Base-by-base conservation (phyloP, 23 tunicate species). In the Halocynthia roretzi region DNA sequence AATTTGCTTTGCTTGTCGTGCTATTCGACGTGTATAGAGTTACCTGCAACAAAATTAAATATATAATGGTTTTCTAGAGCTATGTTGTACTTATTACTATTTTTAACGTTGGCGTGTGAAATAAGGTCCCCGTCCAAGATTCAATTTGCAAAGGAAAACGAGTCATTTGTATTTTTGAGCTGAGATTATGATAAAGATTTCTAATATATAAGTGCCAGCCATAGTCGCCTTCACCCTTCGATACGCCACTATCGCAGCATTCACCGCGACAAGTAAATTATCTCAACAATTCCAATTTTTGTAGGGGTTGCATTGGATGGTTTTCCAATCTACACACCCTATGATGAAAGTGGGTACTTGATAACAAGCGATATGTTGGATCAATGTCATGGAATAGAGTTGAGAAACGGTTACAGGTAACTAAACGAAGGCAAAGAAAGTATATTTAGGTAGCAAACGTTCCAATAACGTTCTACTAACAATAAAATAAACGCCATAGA, bases 261-360 rank as follows among this genome's bases (percentile, higher is more conserved):
- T 31, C 4, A 31, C 44, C 44, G 44, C 44, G 4, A 31, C 2
- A 31, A 31, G 44, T 31, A 31, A 67, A 31, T 31, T 31, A 31
- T 0, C 44, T 31, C 44, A 31, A 31, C 44, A 31, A 31, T 31
- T 31, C 44, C 44, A 4, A 31, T 10, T 53, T n/a, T 12, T 75
- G 17, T 21, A 80, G 86, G 86, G 12, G 86, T 83, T 0, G 86
- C 86, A 10, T 61, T 83, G 7, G 86, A 83, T 61, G 86, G 86
- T 8, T 77, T 83, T 52, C 86, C 86, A 7, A 83, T 83, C 7
- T 83, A 83, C 56, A 83, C 83, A 49, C 86, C 86, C 0, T 65
- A 54, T 57, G 86, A 83, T 64, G 81, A 78, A 17, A 61, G 31
- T 60, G 86, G 86, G 10, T 17, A 12, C 8, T 40, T 23, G 8